Evolutionary conservation across 2,797 vertebrate species (phyloP), one percentile per base, ranked within the genome.

Genomic region (Spinibarbus caldwelli): DNA sequence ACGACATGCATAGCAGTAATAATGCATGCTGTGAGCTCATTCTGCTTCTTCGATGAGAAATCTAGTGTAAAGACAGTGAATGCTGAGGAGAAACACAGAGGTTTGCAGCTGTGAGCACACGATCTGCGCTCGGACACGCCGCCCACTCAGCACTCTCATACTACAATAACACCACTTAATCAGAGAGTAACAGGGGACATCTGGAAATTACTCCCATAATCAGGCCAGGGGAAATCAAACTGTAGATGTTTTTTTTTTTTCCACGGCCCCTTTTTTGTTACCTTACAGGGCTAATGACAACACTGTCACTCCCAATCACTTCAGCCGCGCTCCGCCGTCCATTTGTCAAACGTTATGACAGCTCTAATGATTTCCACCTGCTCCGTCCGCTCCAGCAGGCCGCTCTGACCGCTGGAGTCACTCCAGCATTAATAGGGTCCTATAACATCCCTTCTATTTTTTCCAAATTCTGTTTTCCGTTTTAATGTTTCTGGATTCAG

Each of bases 301-400:
- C 97, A 97, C 94, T 97, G 97, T 98, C 97, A 97, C 95, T 94
- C 96, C 93, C 96, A 97, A 98, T 98, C 96, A 97, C 94, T 93
- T 96, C 96, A 96, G 92, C 89, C 87, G 83, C 78, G 94, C 95
- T 97, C 96, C 92, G 92, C 94, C 94, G 96, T 96, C 95, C 96
- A 99, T 99, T 99, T 98, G 96, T 99, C 98, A 98, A 98, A 97
- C 96, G 96, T 97, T 98, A 97, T 98, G 98, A 99, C 97, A 99
- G 96, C 94, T 94, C 95, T 99, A 99, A 99, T 98, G 93, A 96
- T 92, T 98, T 93, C 97, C 97, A 99, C 97, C 97, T 98, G 98
- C 93, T 88, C 96, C 95, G 95, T 96, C 95, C 96, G 96, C 95
- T 96, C 96, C 95, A 95, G 95, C 94, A 85, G 95, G n/a, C n/a